Base-by-base conservation (phyloP, 2,113 vertebrate genomes). In the Cariama cristata region DNA sequence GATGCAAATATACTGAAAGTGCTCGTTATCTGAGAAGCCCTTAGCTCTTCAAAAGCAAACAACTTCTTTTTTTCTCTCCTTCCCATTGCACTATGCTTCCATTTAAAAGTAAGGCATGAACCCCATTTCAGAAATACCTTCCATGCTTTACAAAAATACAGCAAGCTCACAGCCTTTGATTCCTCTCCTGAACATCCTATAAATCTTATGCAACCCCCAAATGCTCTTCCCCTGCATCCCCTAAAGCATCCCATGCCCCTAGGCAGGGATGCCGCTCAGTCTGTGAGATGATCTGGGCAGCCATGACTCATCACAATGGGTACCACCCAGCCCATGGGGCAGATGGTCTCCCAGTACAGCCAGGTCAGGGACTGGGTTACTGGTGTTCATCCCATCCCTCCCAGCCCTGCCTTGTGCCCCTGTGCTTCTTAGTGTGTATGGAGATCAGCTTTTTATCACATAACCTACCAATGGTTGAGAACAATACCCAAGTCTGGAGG, bases 31-130 rank as follows among this genome's bases (percentile, higher is more conserved):
- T 26, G 60, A 92, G 85, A 62, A 82, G 26, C 23, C 63, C 42
- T 38, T 66, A 73, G 68, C 64, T 91, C 79, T 86, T 73, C 75
- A 86, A 90, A 92, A 88, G n/a, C 76, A 97, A 95, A 93, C 52
- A 60, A 60, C 9, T 26, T 64, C 13, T 55, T 28, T 38, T 60
- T 23, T 40, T 6, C 26, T 59, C 17, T 24, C 11, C 52, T 94
- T 93, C 44, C 50, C 30, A 33, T 59, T 56, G 28, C 3, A 5
- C 17, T 49, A 35, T 1, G 1, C 5, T 91, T 71, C 33, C 26
- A 30, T 30, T 63, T 52, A 33, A 95, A 93, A 95, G 64, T 21
- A 81, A 87, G n/a, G 22, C 55, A 60, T 55, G 32, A 28, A 80
- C 63, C 81, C 27, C 47, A 76, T 76, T 92, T 87, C 26, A 72